These are phyloP conservation scores for Brachionus calyciflorus DNA, from an alignment of 1,140 invertebrate genomes.

Conservation along the genomic window DNA sequence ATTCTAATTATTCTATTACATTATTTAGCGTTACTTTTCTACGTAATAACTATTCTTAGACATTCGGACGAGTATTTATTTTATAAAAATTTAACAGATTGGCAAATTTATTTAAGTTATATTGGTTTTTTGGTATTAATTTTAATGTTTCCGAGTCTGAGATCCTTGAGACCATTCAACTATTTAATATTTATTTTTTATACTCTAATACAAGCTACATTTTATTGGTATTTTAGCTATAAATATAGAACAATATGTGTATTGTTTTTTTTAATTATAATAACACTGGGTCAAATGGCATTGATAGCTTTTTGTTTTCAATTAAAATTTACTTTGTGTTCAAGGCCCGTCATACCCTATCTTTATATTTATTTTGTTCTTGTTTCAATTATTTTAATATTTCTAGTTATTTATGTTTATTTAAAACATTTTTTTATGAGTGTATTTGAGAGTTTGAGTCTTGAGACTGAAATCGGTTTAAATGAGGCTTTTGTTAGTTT, in stretches of 20 bases:
- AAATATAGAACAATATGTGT: neutral
- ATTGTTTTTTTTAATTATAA: neutral
- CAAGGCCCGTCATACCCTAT: slow-evolving; percentile 7
- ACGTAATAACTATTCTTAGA: neutral
- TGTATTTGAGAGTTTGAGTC: neutral
- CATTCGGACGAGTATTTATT: neutral
- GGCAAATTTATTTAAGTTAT: slow-evolving; percentile 25
- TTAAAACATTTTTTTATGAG: neutral
- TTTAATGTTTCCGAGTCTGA: neutral
- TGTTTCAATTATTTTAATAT: neutral
- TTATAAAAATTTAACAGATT: neutral
- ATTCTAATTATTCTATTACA: slow-evolving; percentile 6
- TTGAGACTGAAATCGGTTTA: neutral
- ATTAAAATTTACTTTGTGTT: slow-evolving; percentile 36
- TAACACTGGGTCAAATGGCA: neutral
- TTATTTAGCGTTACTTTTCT: slow-evolving; percentile 5
- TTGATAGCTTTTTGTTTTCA: slow-evolving; percentile 11
- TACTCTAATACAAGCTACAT: neutral
- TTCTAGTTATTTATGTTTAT: slow-evolving; percentile 2
- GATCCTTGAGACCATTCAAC: slow-evolving; percentile 7
- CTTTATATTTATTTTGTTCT: slow-evolving; percentile 17
- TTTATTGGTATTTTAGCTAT: neutral
- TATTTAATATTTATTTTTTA: slow-evolving; percentile 14
- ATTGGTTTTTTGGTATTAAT: neutral
- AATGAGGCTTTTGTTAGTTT: neutral